phyloP scores from a whole-genome alignment of 2,888 invertebrate species.

The Sinopyrophorus schimmeli region DNA sequence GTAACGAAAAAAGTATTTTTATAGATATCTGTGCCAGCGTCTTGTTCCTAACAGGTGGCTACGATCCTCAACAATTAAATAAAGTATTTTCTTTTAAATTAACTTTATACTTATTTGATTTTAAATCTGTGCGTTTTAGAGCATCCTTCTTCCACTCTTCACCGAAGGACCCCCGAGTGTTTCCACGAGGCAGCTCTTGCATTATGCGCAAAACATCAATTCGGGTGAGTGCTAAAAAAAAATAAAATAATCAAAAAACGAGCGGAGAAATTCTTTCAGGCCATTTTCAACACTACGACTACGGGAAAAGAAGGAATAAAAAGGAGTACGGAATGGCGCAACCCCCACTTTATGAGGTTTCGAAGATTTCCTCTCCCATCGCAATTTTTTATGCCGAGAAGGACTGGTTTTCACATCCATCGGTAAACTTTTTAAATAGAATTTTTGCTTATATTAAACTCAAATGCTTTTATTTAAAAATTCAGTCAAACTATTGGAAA shows the following conservation, averaged over 20 bases:
- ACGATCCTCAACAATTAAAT: conserved; percentile 31
- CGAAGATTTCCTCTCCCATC: conserved; percentile 59
- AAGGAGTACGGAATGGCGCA: conserved; percentile 55
- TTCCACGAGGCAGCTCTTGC: conserved; percentile 57
- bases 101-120: not conserved
- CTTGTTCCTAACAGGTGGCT: conserved; percentile 25
- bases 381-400: conserved; percentile 62
- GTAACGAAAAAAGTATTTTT: conserved; percentile 9
- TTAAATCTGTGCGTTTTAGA: too few species aligned
- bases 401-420: conserved; percentile 65
- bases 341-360: conserved; percentile 61
- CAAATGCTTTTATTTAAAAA: too few species aligned
- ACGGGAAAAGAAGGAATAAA: conserved; percentile 51
- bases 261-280: too few species aligned
- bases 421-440: too few species aligned
- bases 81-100: conserved; percentile 20
- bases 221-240: conserved; percentile 45
- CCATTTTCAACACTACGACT: conserved; percentile 57
- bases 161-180: conserved; percentile 42
- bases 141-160: not conserved
- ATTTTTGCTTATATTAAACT: too few species aligned
- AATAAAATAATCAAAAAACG: not conserved
- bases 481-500: too few species aligned
- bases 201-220: conserved; percentile 58
- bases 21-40: conserved; percentile 24